These are phyloP conservation scores for Siniperca undulata DNA, from an alignment of 2,797 vertebrate genomes.

Conservation along the genomic window DNA sequence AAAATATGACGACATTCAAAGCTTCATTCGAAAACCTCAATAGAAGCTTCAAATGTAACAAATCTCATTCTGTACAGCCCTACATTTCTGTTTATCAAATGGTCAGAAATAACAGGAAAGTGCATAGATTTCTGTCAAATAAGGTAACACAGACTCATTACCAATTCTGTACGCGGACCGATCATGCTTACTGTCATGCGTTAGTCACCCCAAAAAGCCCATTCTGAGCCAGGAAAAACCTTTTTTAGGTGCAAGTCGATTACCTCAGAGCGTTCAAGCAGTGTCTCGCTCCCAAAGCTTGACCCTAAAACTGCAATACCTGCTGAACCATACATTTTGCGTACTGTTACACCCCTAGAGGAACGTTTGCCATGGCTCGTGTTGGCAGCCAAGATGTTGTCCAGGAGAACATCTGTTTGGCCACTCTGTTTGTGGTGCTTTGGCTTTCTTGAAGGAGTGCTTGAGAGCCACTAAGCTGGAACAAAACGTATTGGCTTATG, in stretches of 20 bases:
- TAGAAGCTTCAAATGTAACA: too few relatives aligned
- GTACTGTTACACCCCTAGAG: conserved; percentile 25
- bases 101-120: too few relatives aligned
- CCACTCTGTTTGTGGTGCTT: conserved; percentile 47
- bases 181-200: too few relatives aligned
- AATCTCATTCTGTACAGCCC: too few relatives aligned
- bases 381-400: conserved; percentile 32
- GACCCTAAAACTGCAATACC: background rate
- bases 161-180: too few relatives aligned
- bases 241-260: background rate
- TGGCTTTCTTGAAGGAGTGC: conserved; percentile 37
- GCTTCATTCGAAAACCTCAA: too few relatives aligned
- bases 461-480: conserved; percentile 48
- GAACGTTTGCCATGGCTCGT: conserved; percentile 25
- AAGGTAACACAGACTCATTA: too few relatives aligned
- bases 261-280: background rate
- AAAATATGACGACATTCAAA: too few relatives aligned
- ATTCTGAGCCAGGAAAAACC: too few relatives aligned
- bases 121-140: too few relatives aligned
- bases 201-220: too few relatives aligned
- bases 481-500: conserved; percentile 54
- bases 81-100: too few relatives aligned
- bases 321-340: conserved; percentile 1
- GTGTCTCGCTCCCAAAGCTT: background rate
- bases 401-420: conserved; percentile 69